Evolutionary conservation across 2,888 invertebrate species (phyloP).

Genomic region (Cylloceria caligata): DNA sequence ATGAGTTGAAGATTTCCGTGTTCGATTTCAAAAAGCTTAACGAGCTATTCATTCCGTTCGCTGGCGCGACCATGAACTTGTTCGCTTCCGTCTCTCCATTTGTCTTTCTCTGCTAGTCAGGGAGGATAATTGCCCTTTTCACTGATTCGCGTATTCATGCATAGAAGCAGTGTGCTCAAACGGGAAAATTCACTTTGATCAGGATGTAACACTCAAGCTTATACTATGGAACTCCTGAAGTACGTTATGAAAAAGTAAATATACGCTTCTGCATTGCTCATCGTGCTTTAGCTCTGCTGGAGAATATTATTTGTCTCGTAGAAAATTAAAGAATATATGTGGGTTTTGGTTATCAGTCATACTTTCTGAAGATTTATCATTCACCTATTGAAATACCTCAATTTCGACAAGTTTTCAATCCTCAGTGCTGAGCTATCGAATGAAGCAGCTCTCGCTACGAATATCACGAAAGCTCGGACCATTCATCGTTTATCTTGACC

Average conservation of each 20-base stretch:
- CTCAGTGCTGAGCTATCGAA: not conserved
- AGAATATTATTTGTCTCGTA: not conserved
- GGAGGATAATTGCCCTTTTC: constrained; percentile 56
- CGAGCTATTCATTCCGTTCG: constrained; percentile 67
- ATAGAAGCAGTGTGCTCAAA: constrained; percentile 4
- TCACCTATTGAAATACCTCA: not conserved
- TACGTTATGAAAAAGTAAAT: not conserved
- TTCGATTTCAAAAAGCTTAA: constrained; percentile 71
- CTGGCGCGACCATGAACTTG: constrained; percentile 20
- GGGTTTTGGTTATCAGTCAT: not conserved
- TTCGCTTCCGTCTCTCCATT: constrained; percentile 1
- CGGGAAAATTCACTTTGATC: not conserved
- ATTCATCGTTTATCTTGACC: too few species aligned
- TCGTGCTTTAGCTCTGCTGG: not conserved
- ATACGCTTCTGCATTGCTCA: not conserved
- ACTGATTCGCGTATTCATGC: constrained; percentile 47
- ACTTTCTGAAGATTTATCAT: not conserved
- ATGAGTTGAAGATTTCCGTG: constrained; percentile 57
- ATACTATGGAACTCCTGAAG: not conserved
- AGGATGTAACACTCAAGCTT: not conserved
- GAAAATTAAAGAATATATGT: not conserved
- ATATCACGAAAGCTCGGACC: too few species aligned
- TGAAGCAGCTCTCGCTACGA: too few species aligned
- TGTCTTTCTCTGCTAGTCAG: constrained; percentile 19
- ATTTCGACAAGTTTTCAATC: not conserved